phyloP scores from a whole-genome alignment of 1,140 invertebrate genomes.

The Scaptomyza montana region DNA sequence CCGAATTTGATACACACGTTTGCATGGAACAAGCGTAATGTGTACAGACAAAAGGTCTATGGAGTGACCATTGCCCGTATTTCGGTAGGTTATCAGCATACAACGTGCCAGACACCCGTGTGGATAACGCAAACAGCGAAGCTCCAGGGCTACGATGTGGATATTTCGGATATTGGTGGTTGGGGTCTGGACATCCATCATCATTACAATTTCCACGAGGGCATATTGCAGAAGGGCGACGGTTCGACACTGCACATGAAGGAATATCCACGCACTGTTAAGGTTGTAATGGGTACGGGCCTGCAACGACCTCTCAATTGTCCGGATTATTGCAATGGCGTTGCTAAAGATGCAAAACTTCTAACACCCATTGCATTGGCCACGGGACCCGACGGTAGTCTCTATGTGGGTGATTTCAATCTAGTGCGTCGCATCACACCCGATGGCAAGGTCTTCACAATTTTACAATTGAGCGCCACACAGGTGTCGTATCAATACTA shows the following conservation, averaged over 20 bases:
- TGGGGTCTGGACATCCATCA: constrained; percentile 99
- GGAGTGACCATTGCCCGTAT: constrained; percentile 93
- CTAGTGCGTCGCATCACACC: constrained; percentile 96
- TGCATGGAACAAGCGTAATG: constrained; percentile 98
- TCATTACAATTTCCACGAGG: constrained; percentile 99
- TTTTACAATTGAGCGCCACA: constrained; percentile 95
- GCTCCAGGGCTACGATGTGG: constrained; percentile 98
- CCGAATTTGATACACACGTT: constrained; percentile 97
- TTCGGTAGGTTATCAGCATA: constrained; percentile 97
- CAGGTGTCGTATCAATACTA: constrained; percentile 98
- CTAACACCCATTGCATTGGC: constrained; percentile 96
- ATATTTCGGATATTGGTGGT: constrained; percentile 97
- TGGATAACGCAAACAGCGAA: constrained; percentile 97
- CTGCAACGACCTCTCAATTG: constrained; percentile 91
- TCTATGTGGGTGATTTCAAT: constrained; percentile 99
- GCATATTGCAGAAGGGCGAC: constrained; percentile 98
- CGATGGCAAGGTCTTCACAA: constrained; percentile 95
- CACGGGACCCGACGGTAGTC: constrained; percentile 96
- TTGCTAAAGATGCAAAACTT: constrained; percentile 93
- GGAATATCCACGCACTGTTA: constrained; percentile 94
- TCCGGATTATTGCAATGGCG: constrained; percentile 92
- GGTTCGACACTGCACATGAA: constrained; percentile 96
- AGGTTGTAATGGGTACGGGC: constrained; percentile 97
- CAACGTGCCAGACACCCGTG: constrained; percentile 92
- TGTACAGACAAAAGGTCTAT: constrained; percentile 98